These are phyloP conservation scores for Hemistola chrysoprasaria DNA, from an alignment of 2,888 invertebrate species.

Conservation along the genomic window DNA sequence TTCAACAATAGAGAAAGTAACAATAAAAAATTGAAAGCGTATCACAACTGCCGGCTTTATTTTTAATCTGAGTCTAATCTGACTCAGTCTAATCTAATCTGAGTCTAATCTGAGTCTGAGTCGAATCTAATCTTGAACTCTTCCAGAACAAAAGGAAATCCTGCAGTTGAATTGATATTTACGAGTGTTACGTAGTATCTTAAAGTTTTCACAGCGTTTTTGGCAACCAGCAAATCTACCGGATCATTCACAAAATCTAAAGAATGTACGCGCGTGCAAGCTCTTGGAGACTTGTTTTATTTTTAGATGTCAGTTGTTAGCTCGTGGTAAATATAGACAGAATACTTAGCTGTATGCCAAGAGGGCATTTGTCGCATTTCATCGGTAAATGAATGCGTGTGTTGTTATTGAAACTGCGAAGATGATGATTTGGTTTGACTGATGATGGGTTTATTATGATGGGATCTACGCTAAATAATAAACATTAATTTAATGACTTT, in stretches of 20 bases:
- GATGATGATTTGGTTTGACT: background rate
- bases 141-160: no score
- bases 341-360: background rate
- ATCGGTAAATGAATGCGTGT: slow-evolving; percentile 9
- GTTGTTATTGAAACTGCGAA: slow-evolving; percentile 14
- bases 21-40: no score
- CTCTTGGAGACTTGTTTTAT: slow-evolving; percentile 26
- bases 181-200: background rate
- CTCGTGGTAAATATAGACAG: slow-evolving; percentile 25
- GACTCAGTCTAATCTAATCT: no score
- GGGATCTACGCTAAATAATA: slow-evolving; percentile 6
- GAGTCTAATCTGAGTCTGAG: no score
- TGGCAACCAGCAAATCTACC: background rate
- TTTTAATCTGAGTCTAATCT: no score
- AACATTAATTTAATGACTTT: slow-evolving; percentile 13
- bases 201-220: background rate
- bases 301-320: slow-evolving; percentile 36
- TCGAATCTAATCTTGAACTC: no score
- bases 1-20: no score
- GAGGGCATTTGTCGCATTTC: slow-evolving; percentile 2
- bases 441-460: background rate
- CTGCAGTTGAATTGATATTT: no score
- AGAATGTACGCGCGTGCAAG: slow-evolving; percentile 1
- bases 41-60: no score
- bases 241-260: slow-evolving; percentile 3